phyloP scores from a whole-genome alignment of 2,888 invertebrate genomes.

The Kryphioiulus occultus region DNA sequence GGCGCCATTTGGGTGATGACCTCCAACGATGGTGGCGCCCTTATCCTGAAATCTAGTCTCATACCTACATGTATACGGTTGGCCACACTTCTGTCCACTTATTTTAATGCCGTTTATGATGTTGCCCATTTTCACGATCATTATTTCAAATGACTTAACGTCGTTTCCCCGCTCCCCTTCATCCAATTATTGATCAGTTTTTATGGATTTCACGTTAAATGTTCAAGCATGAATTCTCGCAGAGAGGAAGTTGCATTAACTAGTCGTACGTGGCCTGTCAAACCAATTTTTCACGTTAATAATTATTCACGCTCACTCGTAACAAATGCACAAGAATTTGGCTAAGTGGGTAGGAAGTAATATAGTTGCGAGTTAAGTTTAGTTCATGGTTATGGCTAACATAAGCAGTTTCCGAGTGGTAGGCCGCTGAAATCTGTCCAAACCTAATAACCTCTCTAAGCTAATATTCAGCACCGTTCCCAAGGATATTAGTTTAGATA shows the following conservation, averaged over 20 bases:
- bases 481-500: too few relatives aligned
- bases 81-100: neutral
- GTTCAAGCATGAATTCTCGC: neutral
- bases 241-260: neutral
- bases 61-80: neutral
- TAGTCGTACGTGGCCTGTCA: neutral
- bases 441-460: too few relatives aligned
- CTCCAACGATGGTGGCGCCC: neutral
- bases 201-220: neutral
- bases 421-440: too few relatives aligned
- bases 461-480: too few relatives aligned
- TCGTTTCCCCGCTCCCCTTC: neutral
- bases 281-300: neutral
- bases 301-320: neutral
- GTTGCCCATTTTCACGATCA: neutral
- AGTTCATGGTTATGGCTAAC: too few relatives aligned
- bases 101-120: neutral
- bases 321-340: neutral
- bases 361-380: too few relatives aligned
- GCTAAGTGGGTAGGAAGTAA: neutral
- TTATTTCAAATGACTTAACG: conserved; percentile 18
- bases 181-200: neutral
- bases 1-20: neutral
- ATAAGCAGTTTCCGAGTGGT: too few relatives aligned
- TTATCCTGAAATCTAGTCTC: too few relatives aligned